These are phyloP conservation scores for Esox lucius DNA, from an alignment of 2,797 vertebrate species.

Conservation along the genomic window DNA sequence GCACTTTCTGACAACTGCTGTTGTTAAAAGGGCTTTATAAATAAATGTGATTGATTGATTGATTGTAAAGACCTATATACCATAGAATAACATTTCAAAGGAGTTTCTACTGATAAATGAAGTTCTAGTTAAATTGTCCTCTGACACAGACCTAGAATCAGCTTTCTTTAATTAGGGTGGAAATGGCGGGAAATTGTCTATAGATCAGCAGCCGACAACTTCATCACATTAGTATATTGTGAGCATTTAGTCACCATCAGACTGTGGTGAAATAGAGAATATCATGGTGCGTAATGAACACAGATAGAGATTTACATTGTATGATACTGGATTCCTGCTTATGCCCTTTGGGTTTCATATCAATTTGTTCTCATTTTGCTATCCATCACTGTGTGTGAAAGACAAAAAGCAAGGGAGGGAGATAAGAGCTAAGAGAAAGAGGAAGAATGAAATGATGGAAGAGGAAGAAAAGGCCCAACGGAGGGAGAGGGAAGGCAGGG, in stretches of 20 bases:
- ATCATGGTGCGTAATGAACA: slow-evolving; percentile 55
- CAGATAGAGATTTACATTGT: slow-evolving; percentile 46
- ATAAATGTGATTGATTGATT: too few species aligned
- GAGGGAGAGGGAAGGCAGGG: neutral
- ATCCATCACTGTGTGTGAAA: slow-evolving; percentile 48
- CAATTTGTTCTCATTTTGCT: slow-evolving; percentile 78
- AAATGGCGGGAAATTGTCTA: neutral
- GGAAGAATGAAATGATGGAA: neutral
- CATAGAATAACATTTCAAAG: neutral
- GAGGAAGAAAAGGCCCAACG: too few species aligned
- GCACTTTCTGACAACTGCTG: too few species aligned
- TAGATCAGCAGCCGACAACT: neutral
- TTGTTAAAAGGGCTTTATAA: too few species aligned
- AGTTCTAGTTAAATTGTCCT: neutral
- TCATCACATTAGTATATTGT: neutral
- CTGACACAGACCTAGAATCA: neutral
- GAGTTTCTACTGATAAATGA: neutral
- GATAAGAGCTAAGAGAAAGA: neutral
- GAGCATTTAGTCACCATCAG: neutral
- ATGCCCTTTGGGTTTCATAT: slow-evolving; percentile 52
- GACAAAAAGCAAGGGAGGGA: slow-evolving; percentile 48
- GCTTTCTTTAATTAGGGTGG: neutral
- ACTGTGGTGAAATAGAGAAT: neutral
- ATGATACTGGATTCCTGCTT: slow-evolving; percentile 61
- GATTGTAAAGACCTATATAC: too few species aligned